These are phyloP conservation scores for Hemibagrus guttatus DNA, from an alignment of 2,797 vertebrate species.

Conservation along the genomic window DNA sequence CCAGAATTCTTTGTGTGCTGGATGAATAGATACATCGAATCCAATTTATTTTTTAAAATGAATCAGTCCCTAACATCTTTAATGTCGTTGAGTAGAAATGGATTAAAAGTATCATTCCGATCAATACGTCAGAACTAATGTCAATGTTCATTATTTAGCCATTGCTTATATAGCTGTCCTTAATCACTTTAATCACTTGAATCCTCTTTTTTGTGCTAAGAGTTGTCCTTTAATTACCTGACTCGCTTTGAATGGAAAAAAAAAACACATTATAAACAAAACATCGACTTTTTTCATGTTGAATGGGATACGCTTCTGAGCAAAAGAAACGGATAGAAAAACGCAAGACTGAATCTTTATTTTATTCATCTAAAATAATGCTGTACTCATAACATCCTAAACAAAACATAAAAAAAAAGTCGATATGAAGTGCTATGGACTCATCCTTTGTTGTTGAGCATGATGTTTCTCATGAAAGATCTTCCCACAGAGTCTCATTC, in stretches of 20 bases:
- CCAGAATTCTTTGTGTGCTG: not conserved
- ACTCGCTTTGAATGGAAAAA: not conserved
- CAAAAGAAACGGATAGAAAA: not conserved
- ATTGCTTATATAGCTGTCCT: not conserved
- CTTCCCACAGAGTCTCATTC: not conserved
- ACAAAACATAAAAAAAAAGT: not conserved
- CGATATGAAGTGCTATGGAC: not conserved
- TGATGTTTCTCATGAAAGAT: not conserved
- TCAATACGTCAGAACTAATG: not conserved
- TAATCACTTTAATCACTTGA: too few species aligned
- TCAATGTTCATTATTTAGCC: not conserved
- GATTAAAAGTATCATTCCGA: not conserved
- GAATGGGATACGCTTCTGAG: not conserved
- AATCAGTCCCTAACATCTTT: not conserved
- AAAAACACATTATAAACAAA: not conserved
- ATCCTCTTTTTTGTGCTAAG: not conserved
- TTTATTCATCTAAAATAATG: not conserved
- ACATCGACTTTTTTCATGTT: not conserved
- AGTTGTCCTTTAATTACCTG: not conserved
- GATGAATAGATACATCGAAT: not conserved
- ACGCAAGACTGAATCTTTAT: not conserved
- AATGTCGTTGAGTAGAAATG: not conserved
- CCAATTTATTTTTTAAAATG: not conserved
- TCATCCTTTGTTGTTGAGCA: not conserved
- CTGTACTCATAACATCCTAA: not conserved